Conservation (phyloP, 2,113 vertebrate species). For the Nothobranchius kuhntae region DNA sequence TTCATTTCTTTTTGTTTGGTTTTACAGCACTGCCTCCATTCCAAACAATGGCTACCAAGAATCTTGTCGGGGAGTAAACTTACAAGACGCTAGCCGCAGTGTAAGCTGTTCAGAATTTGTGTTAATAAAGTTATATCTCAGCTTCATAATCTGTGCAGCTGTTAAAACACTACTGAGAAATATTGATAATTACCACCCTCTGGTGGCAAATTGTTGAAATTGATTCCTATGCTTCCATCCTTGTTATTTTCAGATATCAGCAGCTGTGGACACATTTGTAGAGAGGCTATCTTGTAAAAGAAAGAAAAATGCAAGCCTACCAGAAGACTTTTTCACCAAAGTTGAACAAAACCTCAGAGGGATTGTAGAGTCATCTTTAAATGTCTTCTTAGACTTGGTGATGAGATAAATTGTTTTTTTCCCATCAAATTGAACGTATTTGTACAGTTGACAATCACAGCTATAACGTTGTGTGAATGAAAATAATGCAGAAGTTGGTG, state of each 20-base stretch:
- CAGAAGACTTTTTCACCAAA: constrained; percentile 12
- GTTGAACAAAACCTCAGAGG: constrained; percentile 39
- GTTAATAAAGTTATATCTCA: neutral
- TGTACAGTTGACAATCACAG: neutral
- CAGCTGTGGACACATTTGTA: constrained; percentile 51
- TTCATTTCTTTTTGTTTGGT: neutral
- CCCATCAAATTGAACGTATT: neutral
- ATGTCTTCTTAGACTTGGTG: constrained; percentile 55
- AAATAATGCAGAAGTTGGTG: no score
- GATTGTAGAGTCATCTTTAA: constrained; percentile 50
- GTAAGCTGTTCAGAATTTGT: constrained; percentile 6
- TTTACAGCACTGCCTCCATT: neutral
- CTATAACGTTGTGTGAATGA: no score
- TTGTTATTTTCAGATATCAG: constrained; percentile 39
- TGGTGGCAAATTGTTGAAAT: constrained; percentile 11
- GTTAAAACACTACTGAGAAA: neutral
- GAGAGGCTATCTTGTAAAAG: constrained; percentile 37
- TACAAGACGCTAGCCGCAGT: constrained; percentile 18
- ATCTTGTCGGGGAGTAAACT: constrained; percentile 10
- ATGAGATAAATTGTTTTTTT: neutral
- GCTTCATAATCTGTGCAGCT: neutral
- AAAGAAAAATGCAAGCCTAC: constrained; percentile 15
- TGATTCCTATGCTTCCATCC: neutral
- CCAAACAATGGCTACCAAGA: neutral
- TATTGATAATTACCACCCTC: constrained; percentile 21